Conservation (phyloP, 2,797 vertebrate genomes). For the Falco biarmicus region DNA sequence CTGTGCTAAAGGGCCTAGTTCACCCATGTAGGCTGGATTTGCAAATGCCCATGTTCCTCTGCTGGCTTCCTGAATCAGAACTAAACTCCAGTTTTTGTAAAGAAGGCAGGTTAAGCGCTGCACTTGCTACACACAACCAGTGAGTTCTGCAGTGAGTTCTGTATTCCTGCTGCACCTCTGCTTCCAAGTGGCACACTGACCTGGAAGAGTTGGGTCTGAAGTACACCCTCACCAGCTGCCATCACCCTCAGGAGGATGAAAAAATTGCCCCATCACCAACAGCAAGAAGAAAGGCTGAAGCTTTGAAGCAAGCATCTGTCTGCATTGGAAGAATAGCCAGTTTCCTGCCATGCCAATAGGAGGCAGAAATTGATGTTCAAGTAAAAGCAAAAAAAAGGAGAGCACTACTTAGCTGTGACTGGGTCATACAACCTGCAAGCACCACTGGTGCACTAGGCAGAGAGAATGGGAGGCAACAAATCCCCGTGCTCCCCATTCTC, state of each 20-base stretch:
- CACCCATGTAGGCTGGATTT: neutral
- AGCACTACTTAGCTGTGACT: neutral
- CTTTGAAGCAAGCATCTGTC: neutral
- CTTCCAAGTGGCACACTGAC: neutral
- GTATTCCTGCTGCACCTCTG: neutral
- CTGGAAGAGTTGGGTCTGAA: neutral
- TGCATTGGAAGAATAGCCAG: neutral
- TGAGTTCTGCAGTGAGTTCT: accelerated
- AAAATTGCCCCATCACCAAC: neutral
- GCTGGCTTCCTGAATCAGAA: neutral
- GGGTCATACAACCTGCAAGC: neutral
- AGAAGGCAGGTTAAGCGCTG: neutral
- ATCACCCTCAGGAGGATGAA: neutral
- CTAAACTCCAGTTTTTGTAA: neutral
- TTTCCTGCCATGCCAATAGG: neutral
- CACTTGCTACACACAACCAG: neutral
- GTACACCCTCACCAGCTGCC: neutral
- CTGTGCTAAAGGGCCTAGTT: neutral
- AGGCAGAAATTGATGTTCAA: neutral
- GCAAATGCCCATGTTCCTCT: accelerated
- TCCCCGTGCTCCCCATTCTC: neutral
- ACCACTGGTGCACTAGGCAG: neutral
- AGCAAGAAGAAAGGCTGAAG: neutral
- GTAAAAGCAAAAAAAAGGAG: neutral
- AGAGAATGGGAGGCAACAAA: accelerated